Conservation (phyloP, 2,888 invertebrate genomes). For the Metalampra italica region DNA sequence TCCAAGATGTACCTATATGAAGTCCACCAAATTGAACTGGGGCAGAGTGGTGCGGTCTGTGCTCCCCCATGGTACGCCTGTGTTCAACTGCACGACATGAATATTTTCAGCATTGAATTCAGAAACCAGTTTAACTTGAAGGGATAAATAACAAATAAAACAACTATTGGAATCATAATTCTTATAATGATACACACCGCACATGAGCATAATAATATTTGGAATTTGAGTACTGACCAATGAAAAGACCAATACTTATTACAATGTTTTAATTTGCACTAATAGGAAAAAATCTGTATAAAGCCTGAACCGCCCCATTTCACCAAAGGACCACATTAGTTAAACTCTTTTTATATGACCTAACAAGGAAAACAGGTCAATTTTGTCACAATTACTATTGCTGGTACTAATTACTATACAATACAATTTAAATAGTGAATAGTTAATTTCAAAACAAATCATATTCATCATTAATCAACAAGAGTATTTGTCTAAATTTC, state of each 20-base stretch:
- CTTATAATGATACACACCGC: slow-evolving; percentile 38
- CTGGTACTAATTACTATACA: neutral
- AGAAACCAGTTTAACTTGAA: neutral
- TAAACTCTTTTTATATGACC: neutral
- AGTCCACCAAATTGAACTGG: no score
- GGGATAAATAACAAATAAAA: slow-evolving; percentile 34
- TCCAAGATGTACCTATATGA: no score
- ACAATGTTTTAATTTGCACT: neutral
- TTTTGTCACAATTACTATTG: neutral
- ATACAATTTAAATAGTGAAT: neutral
- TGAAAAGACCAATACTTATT: neutral
- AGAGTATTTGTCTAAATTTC: slow-evolving; percentile 18
- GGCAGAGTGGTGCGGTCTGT: no score
- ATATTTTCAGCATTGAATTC: no score
- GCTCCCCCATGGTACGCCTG: no score
- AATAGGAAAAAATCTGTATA: neutral
- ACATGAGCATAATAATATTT: slow-evolving; percentile 48
- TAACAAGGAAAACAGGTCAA: neutral
- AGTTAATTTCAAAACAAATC: slow-evolving; percentile 11
- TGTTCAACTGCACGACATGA: no score
- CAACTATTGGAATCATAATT: slow-evolving; percentile 37
- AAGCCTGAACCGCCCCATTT: neutral
- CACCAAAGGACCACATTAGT: neutral
- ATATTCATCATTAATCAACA: slow-evolving; percentile 1
- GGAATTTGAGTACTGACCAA: slow-evolving; percentile 24